Evolutionary conservation across 2,113 vertebrate genomes (phyloP), one percentile per base, ranked within the genome.

Genomic region (Mohoua ochrocephala): DNA sequence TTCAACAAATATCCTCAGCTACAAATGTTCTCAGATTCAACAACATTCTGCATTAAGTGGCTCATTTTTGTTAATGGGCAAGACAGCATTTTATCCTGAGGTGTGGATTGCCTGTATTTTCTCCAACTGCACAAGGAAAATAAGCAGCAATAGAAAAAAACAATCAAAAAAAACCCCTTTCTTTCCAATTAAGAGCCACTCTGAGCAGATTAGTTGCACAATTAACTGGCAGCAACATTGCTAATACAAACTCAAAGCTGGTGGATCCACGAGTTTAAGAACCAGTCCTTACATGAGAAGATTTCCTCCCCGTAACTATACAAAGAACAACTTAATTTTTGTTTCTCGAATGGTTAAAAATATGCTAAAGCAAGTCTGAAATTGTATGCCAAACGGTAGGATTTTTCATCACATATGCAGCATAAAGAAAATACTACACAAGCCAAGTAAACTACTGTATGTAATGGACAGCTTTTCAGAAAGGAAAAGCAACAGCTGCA

Each of bases 401-500:
- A 1, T 47, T 83, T 57, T 90, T 61, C 23, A 84, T 60, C 57
- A 61, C 19, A 60, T 11, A 22, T 45, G 50, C 41, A 64, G 53
- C n/a, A 76, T 61, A 76, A 89, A 77, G 69, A 80, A 84, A 76
- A 73, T 26, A 81, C 26, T 47, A 69, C 39, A 42, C 11, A 75
- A 80, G 91, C 54, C 61, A 85, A 75, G 70, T 26, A 47, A 88
- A 65, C 39, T 54, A 78, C 47, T 75, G 35, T 49, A 71, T 41
- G 69, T 21, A 75, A 81, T 1, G 11, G 42, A 69, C 91, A 85
- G 44, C 45, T 89, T 91, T 52, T 76, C 77, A 53, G 74, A 90
- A 84, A 77, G 42, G 54, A 65, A 94, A 94, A 77, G 73, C 70
- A 94, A 96, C 93, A 96, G 96, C 95, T 97, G 96, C 94, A 88